Evolutionary conservation across 2,113 vertebrate species (phyloP), one percentile per base, ranked within the genome.

Genomic region (Todiramphus saurophagus): DNA sequence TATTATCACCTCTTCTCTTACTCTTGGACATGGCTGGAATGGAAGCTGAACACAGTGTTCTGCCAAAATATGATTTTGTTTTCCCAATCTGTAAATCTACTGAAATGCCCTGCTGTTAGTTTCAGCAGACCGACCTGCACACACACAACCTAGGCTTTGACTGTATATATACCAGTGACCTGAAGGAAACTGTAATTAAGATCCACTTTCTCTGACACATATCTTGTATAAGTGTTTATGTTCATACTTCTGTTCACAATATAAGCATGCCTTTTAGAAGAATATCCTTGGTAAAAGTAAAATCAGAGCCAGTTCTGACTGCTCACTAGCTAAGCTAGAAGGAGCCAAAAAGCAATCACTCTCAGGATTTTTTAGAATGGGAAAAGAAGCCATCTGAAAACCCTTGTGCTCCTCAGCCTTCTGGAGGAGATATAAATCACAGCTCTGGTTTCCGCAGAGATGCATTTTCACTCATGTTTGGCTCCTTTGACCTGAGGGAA

Each of bases 21-120:
- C 69, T 89, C 44, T 92, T 93, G 79, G 85, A 95, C 94, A 60
- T 59, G 56, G 77, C 76, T 83, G 83, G 89, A 90, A 64, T 73
- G 82, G 68, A 88, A 90, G 73, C 51, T 93, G 90, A 88, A 97
- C 94, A 89, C 88, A 59, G 41, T 96, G 96, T 96, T 94, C 96
- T 94, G 89, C 95, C 95, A 96, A 93, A 94, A 83, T 28, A 31
- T 0, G 30, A 79, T 33, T 89, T 60, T 91, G 75, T 41, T 77
- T 76, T 96, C 68, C 87, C 70, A 85, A 20, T 76, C 70, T 67
- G 89, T 67, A 79, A 79, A 94, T 91, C 77, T 78, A 11, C 12
- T 77, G 87, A 82, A 67, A 19, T 87, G 55, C 37, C 62, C 81
- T 81, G 53, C 6, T 82, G 70, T 43, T 69, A 28, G 1, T 68